A percentile compares a stretch with the other conserved stretches of the same genome.
These are phyloP conservation scores for Syngnathus scovelli DNA, from an alignment of 2,113 vertebrate species.

Conservation along the genomic window DNA sequence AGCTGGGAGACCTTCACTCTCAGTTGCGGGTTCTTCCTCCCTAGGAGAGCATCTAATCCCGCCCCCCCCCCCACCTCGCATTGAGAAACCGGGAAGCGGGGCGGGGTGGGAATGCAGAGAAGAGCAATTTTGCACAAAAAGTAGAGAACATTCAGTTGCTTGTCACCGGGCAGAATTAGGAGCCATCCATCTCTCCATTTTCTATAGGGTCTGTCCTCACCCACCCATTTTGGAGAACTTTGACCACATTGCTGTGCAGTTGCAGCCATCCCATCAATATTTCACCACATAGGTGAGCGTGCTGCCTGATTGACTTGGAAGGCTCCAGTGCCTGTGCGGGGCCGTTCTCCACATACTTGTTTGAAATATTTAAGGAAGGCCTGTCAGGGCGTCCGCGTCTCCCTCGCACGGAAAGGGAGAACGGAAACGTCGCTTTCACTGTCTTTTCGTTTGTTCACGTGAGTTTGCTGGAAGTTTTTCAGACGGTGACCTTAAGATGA, in stretches of 20 bases:
- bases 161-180: no score
- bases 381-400: not conserved
- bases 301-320: not conserved
- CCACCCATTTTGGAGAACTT: not conserved
- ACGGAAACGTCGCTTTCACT: not conserved
- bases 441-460: not conserved
- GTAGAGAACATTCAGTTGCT: not conserved
- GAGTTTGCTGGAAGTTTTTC: not conserved
- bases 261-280: not conserved
- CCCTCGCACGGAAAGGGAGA: constrained; percentile 10
- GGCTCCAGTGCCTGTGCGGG: not conserved
- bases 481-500: not conserved
- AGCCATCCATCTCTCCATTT: no score
- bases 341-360: not conserved
- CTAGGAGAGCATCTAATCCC: constrained; percentile 20
- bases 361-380: not conserved
- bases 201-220: no score
- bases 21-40: constrained; percentile 29
- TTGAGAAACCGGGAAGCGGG: not conserved
- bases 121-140: not conserved
- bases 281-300: not conserved
- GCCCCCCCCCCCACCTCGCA: constrained; percentile 3
- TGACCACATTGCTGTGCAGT: no score
- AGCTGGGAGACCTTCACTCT: constrained; percentile 30
- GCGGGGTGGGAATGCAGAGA: not conserved